Evolutionary conservation across 2,797 vertebrate genomes (phyloP), one percentile per base, ranked within the genome.

Genomic region (Acrossocheilus wenchowensis): DNA sequence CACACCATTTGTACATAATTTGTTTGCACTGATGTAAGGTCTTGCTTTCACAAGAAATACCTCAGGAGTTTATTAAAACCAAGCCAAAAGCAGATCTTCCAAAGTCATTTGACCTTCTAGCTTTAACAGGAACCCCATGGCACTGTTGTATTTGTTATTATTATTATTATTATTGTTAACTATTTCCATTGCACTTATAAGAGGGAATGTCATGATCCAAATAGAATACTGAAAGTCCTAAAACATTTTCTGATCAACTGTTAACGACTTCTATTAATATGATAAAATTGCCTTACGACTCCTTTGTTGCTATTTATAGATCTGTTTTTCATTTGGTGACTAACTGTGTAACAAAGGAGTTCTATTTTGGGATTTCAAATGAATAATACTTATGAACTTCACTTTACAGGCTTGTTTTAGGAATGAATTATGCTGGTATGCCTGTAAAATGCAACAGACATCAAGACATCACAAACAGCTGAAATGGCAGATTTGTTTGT

Each of bases 371-470:
- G 41, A 34, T 75, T 77, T 64, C 14, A 39, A 11, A 36, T 66
- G 26, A 64, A 64, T 30, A 30, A 64, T 14, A 64, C 26, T 14
- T 4, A 74, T 14, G 10, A 36, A 6, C 21, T 6, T 43, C 52
- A 36, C 43, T 30, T 64, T 62, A 45, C 78, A 45, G 81, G 81
- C n/a, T n/a, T 41, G 62, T 30, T 41, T 78, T n/a, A n/a, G 6
- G n/a, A 30, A 39, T 36, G 1, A 15, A 7, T 68, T 7, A 26
- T 69, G 75, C 60, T 84, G 60, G 60, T 54, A 2, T 15, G 21
- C 62, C 45, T 78, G 81, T 60, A 43, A 73, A 83, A 60, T 21
- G 7, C 73, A 52, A 26, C 78, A 68, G 62, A 84, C 23, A 84
- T 41, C 45, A 17, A 68, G 73, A 68, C 62, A 48, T 50, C 62